phyloP scores from a whole-genome alignment of 2,797 vertebrate species.

The Enteromius radiatus region DNA sequence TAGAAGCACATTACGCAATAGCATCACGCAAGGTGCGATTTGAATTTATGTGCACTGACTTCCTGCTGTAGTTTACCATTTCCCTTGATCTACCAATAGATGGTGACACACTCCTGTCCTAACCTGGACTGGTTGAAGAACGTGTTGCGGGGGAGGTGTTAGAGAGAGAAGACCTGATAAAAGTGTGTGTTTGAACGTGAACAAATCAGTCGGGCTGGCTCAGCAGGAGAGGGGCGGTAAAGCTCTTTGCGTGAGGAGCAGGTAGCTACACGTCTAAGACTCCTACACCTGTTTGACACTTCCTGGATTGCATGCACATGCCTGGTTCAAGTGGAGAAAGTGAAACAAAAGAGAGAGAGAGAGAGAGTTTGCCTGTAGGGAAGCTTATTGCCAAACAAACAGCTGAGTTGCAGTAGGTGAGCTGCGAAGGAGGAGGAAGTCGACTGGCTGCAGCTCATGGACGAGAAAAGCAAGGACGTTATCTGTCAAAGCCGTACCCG shows the following conservation, averaged over 20 bases:
- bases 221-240: constrained; percentile 57
- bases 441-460: constrained; percentile 42
- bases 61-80: constrained; percentile 30
- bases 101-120: constrained; percentile 65
- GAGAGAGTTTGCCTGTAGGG: constrained; percentile 14
- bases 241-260: constrained; percentile 32
- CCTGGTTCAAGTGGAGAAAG: constrained; percentile 43
- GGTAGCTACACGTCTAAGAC: constrained; percentile 43
- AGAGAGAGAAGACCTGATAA: constrained; percentile 63
- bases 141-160: constrained; percentile 42
- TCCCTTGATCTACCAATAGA: constrained; percentile 67
- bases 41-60: background rate
- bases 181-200: constrained; percentile 54
- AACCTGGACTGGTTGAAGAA: constrained; percentile 65
- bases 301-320: constrained; percentile 64
- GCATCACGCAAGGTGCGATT: constrained; percentile 13
- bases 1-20: constrained; percentile 1
- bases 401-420: constrained; percentile 39
- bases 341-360: constrained; percentile 17
- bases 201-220: constrained; percentile 53
- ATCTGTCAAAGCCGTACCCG: constrained; percentile 35
- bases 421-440: constrained; percentile 36
- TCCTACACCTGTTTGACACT: constrained; percentile 63
- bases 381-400: constrained; percentile 26
- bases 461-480: constrained; percentile 42